phyloP scores from a whole-genome alignment of 2,797 vertebrate species.

The Enteromius unitaeniatus region DNA sequence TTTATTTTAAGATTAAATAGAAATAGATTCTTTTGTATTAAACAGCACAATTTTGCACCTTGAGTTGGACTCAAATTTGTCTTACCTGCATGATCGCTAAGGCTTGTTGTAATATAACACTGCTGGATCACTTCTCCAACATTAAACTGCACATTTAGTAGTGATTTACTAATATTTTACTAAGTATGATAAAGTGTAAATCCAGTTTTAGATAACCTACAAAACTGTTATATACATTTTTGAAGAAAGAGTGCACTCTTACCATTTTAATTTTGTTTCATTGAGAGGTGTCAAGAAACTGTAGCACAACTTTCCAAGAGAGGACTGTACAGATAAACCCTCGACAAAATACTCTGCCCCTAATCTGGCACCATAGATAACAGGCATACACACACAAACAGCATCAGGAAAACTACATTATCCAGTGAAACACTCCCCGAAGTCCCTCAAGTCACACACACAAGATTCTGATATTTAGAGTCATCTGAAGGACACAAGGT shows the following conservation, averaged over 20 bases:
- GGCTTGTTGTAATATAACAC: neutral
- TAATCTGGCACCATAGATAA: constrained; percentile 18
- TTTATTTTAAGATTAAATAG: neutral
- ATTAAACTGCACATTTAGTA: neutral
- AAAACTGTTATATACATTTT: neutral
- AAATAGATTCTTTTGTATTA: neutral
- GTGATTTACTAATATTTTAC: neutral
- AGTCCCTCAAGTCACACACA: neutral
- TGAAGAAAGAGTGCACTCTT: too few relatives aligned
- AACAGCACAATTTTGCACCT: neutral
- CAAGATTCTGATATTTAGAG: neutral
- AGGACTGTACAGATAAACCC: neutral
- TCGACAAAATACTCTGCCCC: neutral
- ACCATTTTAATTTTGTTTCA: neutral
- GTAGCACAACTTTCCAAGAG: neutral
- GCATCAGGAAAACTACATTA: constrained; percentile 4
- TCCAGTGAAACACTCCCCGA: constrained; percentile 39
- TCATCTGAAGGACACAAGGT: neutral
- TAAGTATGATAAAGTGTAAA: neutral
- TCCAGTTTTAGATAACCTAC: neutral
- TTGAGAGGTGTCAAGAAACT: neutral
- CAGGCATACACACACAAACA: neutral
- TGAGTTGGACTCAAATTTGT: neutral
- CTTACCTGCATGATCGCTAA: neutral
- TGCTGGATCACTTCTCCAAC: neutral